Evolutionary conservation across 2,888 invertebrate species (phyloP), one percentile per base, ranked within the genome.

Genomic region (Minunthozetes semirufus): DNA sequence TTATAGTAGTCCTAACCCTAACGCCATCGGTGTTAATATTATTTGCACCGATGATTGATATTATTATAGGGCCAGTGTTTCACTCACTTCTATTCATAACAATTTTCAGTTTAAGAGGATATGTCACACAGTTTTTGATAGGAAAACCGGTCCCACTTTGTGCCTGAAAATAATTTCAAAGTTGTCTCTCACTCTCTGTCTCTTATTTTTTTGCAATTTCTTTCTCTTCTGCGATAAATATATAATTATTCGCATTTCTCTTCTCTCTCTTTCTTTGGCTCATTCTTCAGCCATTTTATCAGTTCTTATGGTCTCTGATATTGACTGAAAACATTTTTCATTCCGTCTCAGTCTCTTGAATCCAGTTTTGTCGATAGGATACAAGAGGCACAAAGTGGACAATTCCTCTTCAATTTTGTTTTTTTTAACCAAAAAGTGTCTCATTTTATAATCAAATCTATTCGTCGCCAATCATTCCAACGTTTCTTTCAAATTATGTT

Each of bases 41-140:
- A 63, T 63, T 63, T 61, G 9, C 29, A 63, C 42, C 42, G n/a
- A 46, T 68, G 68, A 42, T 68, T 68, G 42, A 42, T 68, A 68
- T n/a, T 68, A 68, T 56, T 48, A 48, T 59, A 68, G 68, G 68
- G 68, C 68, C 68, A 33, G 33, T 68, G 68, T 68, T 68, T 46
- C n/a, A 22, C 8, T 38, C 38, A 38, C 13, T 66, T 38, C 33
- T 38, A 33, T 38, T 66, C 66, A 66, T 66, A 38, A 27, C 38
- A 38, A 29, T 13, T 25, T 17, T 66, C n/a, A 66, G 15, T n/a
- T 22, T 46, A 42, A 68, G 68, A 68, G 68, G 68, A 68, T 68
- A 68, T 68, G 68, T 68, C 68, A 68, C 68, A 68, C 22, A 38
- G 53, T 46, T 68, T 66, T n/a, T 46, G 42, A 42, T 33, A 33